Evolutionary conservation across 2,113 vertebrate genomes (phyloP).

Genomic region (Paramisgurnus dabryanus): DNA sequence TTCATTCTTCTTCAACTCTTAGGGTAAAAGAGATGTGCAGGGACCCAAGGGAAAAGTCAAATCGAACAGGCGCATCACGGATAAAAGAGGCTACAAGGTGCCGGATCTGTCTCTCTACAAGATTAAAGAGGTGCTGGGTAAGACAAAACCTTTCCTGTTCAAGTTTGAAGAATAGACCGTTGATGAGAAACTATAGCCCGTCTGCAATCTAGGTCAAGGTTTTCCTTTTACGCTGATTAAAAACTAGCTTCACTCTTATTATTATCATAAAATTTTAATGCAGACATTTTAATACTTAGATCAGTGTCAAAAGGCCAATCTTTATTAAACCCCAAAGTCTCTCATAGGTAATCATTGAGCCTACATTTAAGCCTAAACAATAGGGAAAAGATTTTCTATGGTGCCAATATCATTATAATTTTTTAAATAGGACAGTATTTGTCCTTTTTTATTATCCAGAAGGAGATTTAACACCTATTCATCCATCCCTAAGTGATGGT

Average conservation of each 20-base stretch:
- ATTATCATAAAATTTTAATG: background rate
- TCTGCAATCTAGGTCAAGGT: background rate
- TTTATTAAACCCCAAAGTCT: background rate
- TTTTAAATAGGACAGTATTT: too few species aligned
- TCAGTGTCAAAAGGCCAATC: background rate
- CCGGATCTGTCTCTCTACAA: conserved; percentile 38
- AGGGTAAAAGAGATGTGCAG: background rate
- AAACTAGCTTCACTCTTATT: background rate
- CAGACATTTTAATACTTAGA: background rate
- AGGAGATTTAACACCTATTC: too few species aligned
- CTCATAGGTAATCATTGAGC: too few species aligned
- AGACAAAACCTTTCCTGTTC: conserved; percentile 10
- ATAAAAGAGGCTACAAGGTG: conserved; percentile 62
- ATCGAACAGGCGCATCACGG: conserved; percentile 62
- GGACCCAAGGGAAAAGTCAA: conserved; percentile 48
- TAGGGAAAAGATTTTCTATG: too few species aligned
- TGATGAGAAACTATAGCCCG: conserved; percentile 13
- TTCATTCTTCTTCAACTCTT: conserved; percentile 44
- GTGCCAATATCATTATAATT: too few species aligned
- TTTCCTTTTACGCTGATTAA: background rate
- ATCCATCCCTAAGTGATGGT: too few species aligned
- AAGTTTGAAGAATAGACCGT: background rate
- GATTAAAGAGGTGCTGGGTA: conserved; percentile 53
- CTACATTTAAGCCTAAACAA: too few species aligned
- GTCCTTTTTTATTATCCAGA: too few species aligned